phyloP scores from a whole-genome alignment of 2,888 invertebrate genomes.

The Nymphalis urticae region DNA sequence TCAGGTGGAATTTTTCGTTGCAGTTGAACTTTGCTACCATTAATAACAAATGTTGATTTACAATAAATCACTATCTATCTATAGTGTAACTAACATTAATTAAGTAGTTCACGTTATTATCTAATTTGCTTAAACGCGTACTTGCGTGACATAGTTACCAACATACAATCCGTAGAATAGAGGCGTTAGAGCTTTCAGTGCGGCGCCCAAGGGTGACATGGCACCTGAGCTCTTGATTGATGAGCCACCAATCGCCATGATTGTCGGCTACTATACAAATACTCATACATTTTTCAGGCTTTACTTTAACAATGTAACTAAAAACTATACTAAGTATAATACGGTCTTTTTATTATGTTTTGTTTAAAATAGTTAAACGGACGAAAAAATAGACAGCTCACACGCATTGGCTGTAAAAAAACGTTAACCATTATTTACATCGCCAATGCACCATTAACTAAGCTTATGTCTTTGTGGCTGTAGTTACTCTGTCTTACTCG shows the following conservation, averaged over 20 bases:
- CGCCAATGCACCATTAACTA: no score
- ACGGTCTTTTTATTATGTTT: no score
- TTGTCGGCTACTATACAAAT: slow-evolving; percentile 43
- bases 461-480: no score
- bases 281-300: neutral
- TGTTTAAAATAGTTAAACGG: no score
- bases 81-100: neutral
- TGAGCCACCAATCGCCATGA: slow-evolving; percentile 73
- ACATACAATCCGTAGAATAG: slow-evolving; percentile 19
- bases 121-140: neutral
- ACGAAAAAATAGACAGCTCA: no score
- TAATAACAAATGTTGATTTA: no score
- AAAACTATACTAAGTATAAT: neutral
- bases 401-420: no score
- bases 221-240: slow-evolving; percentile 79
- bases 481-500: no score
- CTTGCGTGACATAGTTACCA: neutral
- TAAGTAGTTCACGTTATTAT: neutral
- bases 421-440: no score
- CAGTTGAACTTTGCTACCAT: no score
- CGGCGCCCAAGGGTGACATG: slow-evolving; percentile 38
- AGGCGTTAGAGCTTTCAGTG: slow-evolving; percentile 25
- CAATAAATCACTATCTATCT: no score
- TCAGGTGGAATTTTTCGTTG: no score
- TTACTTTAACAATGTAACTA: slow-evolving; percentile 3